Percentiles rank a stretch among this genome's conserved stretches.
Evolutionary conservation across 1,140 invertebrate species (phyloP).

Genomic region (Steinernema khuongi): DNA sequence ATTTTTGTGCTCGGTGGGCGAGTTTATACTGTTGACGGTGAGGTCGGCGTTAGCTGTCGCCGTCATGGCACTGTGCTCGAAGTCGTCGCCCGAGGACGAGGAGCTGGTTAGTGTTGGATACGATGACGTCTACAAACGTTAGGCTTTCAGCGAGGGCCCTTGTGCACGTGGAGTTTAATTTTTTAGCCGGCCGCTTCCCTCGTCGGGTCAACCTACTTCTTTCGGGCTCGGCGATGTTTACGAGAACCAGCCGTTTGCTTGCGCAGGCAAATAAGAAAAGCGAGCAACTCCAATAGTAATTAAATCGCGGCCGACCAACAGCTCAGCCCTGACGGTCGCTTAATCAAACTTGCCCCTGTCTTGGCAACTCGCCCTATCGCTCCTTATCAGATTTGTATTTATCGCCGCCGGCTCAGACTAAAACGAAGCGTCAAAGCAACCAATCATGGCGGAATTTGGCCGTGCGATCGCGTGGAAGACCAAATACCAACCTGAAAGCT

Average conservation of each 20-base stretch:
- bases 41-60: neutral
- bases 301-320: conserved; percentile 11
- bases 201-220: neutral
- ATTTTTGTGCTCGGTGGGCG: conserved; percentile 23
- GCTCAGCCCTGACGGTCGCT: conserved; percentile 4
- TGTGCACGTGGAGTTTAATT: neutral
- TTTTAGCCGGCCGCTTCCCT: neutral
- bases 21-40: neutral
- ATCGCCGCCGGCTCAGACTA: neutral
- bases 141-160: neutral
- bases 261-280: conserved; percentile 15
- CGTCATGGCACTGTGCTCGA: conserved; percentile 21
- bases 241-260: neutral
- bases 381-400: conserved; percentile 5
- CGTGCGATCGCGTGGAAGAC: neutral
- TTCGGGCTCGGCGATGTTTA: neutral
- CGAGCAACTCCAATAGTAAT: conserved; percentile 12
- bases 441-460: neutral
- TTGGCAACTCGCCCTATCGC: neutral
- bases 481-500: conserved; percentile 37
- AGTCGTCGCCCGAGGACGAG: conserved; percentile 44
- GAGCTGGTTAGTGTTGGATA: conserved; percentile 50
- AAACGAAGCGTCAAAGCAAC: neutral
- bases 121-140: conserved; percentile 52
- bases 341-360: conserved; percentile 4